These are phyloP conservation scores for Drosophila merina DNA, from an alignment of 2,888 invertebrate genomes.

Conservation along the genomic window DNA sequence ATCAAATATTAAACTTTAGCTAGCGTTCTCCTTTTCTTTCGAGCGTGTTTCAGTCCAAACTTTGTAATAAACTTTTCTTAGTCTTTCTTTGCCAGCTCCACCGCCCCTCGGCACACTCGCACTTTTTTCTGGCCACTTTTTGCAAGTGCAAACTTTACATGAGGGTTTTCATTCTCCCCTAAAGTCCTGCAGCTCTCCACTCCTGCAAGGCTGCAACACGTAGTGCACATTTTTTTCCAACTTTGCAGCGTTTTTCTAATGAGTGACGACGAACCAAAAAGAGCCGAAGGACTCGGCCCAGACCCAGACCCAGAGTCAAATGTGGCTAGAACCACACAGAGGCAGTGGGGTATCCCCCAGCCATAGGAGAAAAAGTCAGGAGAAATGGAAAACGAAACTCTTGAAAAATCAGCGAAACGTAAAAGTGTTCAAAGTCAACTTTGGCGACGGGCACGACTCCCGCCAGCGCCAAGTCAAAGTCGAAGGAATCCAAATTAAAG, in stretches of 20 bases:
- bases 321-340: conserved; percentile 56
- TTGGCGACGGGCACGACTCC: conserved; percentile 59
- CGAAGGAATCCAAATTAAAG: conserved; percentile 40
- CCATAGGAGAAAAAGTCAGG: background rate
- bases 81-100: conserved; percentile 30
- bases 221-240: conserved; percentile 66
- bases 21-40: conserved; percentile 50
- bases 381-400: conserved; percentile 54
- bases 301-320: conserved; percentile 57
- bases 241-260: conserved; percentile 75
- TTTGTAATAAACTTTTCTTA: conserved; percentile 76
- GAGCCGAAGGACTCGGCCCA: conserved; percentile 20
- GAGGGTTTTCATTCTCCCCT: conserved; percentile 46
- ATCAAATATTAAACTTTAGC: conserved; percentile 77
- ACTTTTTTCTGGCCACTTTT: conserved; percentile 44
- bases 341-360: background rate
- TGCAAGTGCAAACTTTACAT: conserved; percentile 66
- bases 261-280: conserved; percentile 64
- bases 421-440: conserved; percentile 83
- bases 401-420: conserved; percentile 81
- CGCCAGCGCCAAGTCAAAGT: conserved; percentile 45
- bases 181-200: no score
- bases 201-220: conserved; percentile 58
- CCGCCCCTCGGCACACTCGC: background rate
- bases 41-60: conserved; percentile 59